A percentile compares a stretch with the other conserved stretches of the same genome.
phyloP scores from a whole-genome alignment of 2,797 vertebrate species.

The Microhierax caerulescens region DNA sequence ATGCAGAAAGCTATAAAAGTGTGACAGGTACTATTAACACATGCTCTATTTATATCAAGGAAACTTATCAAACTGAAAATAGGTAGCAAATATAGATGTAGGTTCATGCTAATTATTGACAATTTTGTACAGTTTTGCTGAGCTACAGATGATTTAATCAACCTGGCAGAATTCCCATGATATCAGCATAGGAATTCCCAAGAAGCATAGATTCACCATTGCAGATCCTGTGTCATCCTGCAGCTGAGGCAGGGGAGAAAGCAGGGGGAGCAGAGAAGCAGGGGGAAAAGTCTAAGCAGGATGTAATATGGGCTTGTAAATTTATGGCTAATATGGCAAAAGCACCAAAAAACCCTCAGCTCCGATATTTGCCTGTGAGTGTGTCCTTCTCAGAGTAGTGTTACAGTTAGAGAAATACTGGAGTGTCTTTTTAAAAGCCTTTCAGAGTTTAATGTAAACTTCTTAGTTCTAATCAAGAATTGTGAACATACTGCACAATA shows the following conservation, averaged over 20 bases:
- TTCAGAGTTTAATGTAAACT: not conserved
- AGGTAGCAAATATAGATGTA: conserved; percentile 3
- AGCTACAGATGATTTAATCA: conserved; percentile 47
- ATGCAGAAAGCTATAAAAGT: conserved; percentile 13
- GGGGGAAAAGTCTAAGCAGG: not conserved
- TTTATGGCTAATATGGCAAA: not conserved
- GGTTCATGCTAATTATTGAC: conserved; percentile 17
- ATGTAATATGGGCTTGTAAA: not conserved
- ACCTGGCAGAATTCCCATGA: conserved; percentile 30
- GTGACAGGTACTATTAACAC: conserved; percentile 35
- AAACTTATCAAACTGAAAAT: conserved; percentile 20
- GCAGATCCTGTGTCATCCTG: conserved; percentile 53
- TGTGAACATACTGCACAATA: not conserved
- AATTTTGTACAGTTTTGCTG: not conserved
- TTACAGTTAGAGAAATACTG: not conserved
- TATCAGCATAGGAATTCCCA: conserved; percentile 47
- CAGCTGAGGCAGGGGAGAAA: not conserved
- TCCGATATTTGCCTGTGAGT: not conserved
- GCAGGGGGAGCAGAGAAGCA: not conserved
- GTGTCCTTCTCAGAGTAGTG: not conserved
- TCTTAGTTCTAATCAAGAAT: not conserved
- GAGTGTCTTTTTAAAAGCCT: not conserved
- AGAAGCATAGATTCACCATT: conserved; percentile 8
- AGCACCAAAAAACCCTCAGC: not conserved
- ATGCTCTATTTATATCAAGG: conserved; percentile 30